Base-by-base conservation (phyloP, 2,113 vertebrate species). In the Vanacampus margaritifer region DNA sequence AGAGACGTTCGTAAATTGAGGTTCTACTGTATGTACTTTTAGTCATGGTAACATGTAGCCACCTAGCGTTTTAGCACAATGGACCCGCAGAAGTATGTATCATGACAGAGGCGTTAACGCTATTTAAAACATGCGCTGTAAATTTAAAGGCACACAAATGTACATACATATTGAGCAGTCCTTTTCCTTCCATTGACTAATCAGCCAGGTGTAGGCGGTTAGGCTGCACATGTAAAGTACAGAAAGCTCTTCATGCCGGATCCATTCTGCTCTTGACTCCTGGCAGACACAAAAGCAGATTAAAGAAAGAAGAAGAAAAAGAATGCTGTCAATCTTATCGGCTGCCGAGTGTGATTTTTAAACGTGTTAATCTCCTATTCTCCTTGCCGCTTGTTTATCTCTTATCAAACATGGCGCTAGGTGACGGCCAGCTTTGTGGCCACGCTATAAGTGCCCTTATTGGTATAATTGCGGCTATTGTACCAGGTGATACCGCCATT, bases 401-500 rank as follows among this genome's bases (percentile, higher is more conserved):
- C 86, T 90, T 89, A 90, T 91, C 90, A 75, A 88, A 89, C 61
- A 32, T 7, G 54, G 84, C 84, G 50, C 86, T 83, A 91, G 89
- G 90, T 90, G 81, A 89, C 89, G 83, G 88, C 79, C 80, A 78
- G 82, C 88, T 87, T 79, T 67, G 69, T 61, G 66, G 78, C 45
- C 79, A 74, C 67, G 85, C 85, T 89, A 90, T 32, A 32, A 89
- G 89, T 88, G 85, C 86, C 85, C 87, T 90, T 90, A 91, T 93
- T 90, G 89, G 85, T 86, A 88, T 92, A 91, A 92, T 92, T 90
- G 89, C 83, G 70, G 89, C 85, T 81, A 89, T 91, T 90, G 89
- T 92, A 86, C 82, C 74, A 69, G 84, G 84, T 89, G 89, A 87
- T 86, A 87, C 79, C 81, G 87, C 82, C 78, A 84, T 91, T 89